Percentiles rank a stretch among this genome's conserved stretches.
phyloP scores from a whole-genome alignment of 2,113 vertebrate genomes.

The Vombatus ursinus region DNA sequence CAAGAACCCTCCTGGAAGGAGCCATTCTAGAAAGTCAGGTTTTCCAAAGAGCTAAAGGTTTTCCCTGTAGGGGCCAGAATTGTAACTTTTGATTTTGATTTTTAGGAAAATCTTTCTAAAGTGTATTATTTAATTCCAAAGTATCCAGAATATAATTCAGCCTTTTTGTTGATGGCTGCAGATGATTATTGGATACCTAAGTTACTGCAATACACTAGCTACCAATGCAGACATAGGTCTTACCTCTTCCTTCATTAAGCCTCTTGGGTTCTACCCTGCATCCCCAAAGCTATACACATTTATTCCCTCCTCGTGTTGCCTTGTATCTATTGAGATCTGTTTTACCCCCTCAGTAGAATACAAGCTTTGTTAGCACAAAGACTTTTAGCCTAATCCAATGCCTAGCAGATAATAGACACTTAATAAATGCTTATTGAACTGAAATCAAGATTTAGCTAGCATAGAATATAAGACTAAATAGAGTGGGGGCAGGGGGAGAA shows the following conservation, averaged over 20 bases:
- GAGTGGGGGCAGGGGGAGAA: not conserved
- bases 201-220: not conserved
- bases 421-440: not conserved
- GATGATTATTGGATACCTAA: not conserved
- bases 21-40: not conserved
- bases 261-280: not conserved
- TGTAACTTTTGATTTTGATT: slow-evolving; percentile 10
- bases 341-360: not conserved
- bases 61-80: not conserved
- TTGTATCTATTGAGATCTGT: not conserved
- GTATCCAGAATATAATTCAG: slow-evolving; percentile 7
- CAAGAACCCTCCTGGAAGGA: not conserved
- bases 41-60: slow-evolving; percentile 3
- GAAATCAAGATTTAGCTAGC: not conserved
- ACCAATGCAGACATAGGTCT: not conserved
- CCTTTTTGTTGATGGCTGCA: not conserved
- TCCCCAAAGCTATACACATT: not conserved
- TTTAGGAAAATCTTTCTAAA: slow-evolving; percentile 41
- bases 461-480: not conserved
- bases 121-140: not conserved
- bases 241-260: not conserved
- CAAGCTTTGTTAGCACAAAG: not conserved
- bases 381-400: not conserved
- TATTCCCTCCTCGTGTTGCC: not conserved
- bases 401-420: not conserved